phyloP scores from a whole-genome alignment of 2,113 vertebrate genomes.

The Corythornis vintsioides region DNA sequence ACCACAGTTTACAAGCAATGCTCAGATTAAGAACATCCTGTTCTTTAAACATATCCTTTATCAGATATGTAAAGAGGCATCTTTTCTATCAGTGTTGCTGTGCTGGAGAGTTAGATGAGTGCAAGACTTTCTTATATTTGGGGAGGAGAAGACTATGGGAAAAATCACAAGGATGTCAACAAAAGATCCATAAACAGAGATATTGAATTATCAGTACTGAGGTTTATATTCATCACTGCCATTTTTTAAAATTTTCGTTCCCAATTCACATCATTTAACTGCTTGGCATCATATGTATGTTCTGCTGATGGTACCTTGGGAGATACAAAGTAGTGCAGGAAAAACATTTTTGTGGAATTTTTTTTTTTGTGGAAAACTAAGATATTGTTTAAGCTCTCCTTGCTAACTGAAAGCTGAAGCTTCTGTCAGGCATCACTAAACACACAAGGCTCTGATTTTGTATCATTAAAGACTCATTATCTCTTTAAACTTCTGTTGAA shows the following conservation, averaged over 20 bases:
- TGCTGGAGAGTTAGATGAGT: not conserved
- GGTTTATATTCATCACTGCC: not conserved
- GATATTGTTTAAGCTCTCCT: not conserved
- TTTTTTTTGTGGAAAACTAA: constrained; percentile 54
- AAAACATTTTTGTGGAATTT: constrained; percentile 46
- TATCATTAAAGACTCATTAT: constrained; percentile 80
- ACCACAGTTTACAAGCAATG: not conserved
- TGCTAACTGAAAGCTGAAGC: constrained; percentile 66
- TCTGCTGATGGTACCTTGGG: not conserved
- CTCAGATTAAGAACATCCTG: not conserved
- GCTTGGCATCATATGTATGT: not conserved
- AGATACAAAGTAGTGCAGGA: constrained; percentile 10
- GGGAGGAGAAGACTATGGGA: not conserved
- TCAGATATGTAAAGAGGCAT: not conserved
- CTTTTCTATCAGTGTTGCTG: not conserved
- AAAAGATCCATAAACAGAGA: not conserved
- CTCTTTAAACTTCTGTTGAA: constrained; percentile 80
- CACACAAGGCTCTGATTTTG: constrained; percentile 75
- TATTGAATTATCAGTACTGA: not conserved
- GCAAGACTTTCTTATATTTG: not conserved
- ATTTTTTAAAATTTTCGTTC: not conserved
- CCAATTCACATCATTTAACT: not conserved
- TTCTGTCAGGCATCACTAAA: constrained; percentile 72
- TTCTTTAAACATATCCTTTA: not conserved
- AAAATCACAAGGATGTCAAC: not conserved